These are phyloP conservation scores for Athene cunicularia DNA, from an alignment of 2,113 vertebrate species.

Conservation along the genomic window DNA sequence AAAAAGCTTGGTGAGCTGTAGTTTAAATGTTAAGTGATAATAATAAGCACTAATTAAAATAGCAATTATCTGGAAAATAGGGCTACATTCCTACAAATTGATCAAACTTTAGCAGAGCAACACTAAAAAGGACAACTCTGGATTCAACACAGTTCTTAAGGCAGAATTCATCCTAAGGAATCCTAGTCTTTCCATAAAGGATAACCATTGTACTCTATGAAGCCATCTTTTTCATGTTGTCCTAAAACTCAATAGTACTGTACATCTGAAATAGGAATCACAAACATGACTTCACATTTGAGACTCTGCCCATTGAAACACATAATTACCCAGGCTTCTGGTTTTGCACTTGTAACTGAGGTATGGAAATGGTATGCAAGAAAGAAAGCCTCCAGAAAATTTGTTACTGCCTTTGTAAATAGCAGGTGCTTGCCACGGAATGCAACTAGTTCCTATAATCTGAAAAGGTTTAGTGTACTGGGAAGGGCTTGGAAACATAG, in stretches of 20 bases:
- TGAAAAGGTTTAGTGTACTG: not conserved
- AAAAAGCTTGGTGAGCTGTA: not conserved
- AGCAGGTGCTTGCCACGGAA: not conserved
- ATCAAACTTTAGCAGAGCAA: not conserved
- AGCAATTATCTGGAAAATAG: not conserved
- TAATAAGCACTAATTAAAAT: not conserved
- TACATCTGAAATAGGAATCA: not conserved
- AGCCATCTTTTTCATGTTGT: not conserved
- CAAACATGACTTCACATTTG: not conserved
- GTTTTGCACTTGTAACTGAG: not conserved
- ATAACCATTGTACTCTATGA: not conserved
- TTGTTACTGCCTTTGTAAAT: not conserved
- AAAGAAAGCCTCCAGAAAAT: not conserved
- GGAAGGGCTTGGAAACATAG: not conserved
- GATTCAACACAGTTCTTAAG: not conserved
- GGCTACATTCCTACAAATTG: not conserved
- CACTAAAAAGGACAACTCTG: not conserved
- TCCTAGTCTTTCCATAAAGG: not conserved
- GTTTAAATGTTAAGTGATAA: not conserved
- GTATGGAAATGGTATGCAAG: not conserved
- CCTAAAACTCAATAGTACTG: not conserved
- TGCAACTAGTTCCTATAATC: not conserved
- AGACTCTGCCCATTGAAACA: not conserved
- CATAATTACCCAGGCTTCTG: not conserved
- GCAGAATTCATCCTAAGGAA: not conserved